Conservation (phyloP, 92 coral and sea anemone species). For the Hydrozoanthus gracilis region DNA sequence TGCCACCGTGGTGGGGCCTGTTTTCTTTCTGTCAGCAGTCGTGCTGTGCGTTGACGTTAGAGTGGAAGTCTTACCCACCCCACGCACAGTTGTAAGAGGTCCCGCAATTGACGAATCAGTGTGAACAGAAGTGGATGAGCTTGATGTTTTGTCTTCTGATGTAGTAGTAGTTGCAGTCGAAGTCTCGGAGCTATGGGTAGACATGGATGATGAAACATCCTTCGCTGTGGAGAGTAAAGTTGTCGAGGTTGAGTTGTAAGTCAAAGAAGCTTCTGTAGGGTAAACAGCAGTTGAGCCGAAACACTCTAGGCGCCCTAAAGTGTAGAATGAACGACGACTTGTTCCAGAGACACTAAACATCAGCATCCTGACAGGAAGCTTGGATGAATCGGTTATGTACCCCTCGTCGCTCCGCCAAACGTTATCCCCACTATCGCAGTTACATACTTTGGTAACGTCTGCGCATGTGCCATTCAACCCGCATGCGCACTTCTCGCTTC, state of each 20-base stretch:
- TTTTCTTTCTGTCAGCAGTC: not conserved
- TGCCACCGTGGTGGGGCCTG: slow-evolving; percentile 42
- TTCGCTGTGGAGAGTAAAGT: slow-evolving; percentile 21
- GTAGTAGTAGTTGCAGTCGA: slow-evolving; percentile 18
- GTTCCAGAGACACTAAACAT: slow-evolving; percentile 80
- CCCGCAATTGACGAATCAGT: not conserved
- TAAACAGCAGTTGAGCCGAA: slow-evolving; percentile 65
- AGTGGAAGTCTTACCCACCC: slow-evolving; percentile 2
- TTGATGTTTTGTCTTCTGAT: not conserved
- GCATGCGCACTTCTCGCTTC: slow-evolving; percentile 86
- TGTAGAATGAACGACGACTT: slow-evolving; percentile 54
- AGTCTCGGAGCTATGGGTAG: not conserved
- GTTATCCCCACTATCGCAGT: slow-evolving; percentile 72
- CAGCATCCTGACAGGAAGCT: slow-evolving; percentile 77
- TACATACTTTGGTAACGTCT: slow-evolving; percentile 67
- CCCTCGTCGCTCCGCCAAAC: slow-evolving; percentile 80
- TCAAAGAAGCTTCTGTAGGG: slow-evolving; percentile 37
- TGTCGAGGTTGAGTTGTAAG: slow-evolving; percentile 26
- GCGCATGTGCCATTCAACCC: slow-evolving; percentile 75
- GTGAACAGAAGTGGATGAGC: not conserved
- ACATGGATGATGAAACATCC: not conserved
- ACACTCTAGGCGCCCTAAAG: slow-evolving; percentile 79
- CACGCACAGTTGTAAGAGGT: not conserved
- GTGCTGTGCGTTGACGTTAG: slow-evolving; percentile 2
- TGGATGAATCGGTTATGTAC: slow-evolving; percentile 54